phyloP scores from a whole-genome alignment of 2,888 invertebrate genomes.

The Adelphocoris suturalis region DNA sequence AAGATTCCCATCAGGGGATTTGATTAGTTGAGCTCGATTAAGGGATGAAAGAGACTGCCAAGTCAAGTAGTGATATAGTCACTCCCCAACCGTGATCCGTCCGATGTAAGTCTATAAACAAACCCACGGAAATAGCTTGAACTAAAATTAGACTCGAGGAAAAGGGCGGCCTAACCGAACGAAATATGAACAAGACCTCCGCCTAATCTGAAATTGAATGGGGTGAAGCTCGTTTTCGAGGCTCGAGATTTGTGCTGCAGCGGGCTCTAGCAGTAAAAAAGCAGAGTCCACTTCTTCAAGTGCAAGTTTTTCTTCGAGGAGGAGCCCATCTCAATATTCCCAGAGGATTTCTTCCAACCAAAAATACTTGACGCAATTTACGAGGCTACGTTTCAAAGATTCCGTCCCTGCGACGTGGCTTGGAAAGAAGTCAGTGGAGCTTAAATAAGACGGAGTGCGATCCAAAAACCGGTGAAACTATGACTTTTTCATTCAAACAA shows the following conservation, averaged over 20 bases:
- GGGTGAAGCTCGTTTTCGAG: neutral
- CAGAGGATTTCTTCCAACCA: neutral
- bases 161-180: conserved; percentile 59
- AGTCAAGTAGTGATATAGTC: conserved; percentile 50
- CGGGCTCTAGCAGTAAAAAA: no score
- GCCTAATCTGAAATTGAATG: conserved; percentile 9
- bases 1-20: no score
- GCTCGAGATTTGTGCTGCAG: neutral
- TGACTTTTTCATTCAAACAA: no score
- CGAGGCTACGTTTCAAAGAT: no score
- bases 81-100: conserved; percentile 54
- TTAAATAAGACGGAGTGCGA: no score
- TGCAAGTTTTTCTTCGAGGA: neutral
- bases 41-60: conserved; percentile 46
- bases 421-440: no score
- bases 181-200: conserved; percentile 55
- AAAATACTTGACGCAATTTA: neutral
- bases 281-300: no score
- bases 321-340: neutral
- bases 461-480: no score
- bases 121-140: conserved; percentile 61
- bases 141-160: conserved; percentile 30
- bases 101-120: conserved; percentile 63
- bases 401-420: no score
- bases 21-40: conserved; percentile 20